Evolutionary conservation across 2,888 invertebrate genomes (phyloP).

Genomic region (Eupithecia subfuscata): DNA sequence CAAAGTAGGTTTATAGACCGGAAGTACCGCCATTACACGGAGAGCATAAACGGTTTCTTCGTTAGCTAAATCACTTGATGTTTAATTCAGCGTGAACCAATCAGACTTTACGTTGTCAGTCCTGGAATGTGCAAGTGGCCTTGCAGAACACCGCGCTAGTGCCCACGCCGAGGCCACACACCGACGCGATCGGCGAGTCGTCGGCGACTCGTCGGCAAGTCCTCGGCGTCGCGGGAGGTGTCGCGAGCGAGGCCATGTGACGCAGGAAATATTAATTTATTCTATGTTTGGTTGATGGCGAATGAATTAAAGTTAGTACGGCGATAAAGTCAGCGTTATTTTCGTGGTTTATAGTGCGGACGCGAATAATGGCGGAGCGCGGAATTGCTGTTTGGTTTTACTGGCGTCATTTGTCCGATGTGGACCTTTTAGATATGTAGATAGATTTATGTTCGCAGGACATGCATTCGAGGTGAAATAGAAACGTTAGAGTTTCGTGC

Average conservation of each 20-base stretch:
- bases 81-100: neutral
- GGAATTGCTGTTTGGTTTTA: conserved; percentile 6
- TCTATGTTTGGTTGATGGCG: conserved; percentile 33
- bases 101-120: neutral
- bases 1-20: too few species aligned
- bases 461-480: neutral
- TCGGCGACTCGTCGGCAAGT: neutral
- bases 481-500: neutral
- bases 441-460: neutral
- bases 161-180: neutral
- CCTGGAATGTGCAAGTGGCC: neutral
- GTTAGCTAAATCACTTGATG: neutral
- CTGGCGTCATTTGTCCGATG: conserved; percentile 4
- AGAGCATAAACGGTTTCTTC: neutral
- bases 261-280: conserved; percentile 33
- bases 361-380: conserved; percentile 4
- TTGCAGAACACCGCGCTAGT: neutral
- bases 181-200: neutral
- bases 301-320: conserved; percentile 42
- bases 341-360: conserved; percentile 26
- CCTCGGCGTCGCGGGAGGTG: neutral
- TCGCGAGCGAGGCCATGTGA: conserved; percentile 8
- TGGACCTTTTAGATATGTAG: neutral
- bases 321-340: conserved; percentile 37
- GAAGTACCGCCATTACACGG: too few species aligned